Conservation (phyloP, 2,113 vertebrate species). For the Proteles cristata region DNA sequence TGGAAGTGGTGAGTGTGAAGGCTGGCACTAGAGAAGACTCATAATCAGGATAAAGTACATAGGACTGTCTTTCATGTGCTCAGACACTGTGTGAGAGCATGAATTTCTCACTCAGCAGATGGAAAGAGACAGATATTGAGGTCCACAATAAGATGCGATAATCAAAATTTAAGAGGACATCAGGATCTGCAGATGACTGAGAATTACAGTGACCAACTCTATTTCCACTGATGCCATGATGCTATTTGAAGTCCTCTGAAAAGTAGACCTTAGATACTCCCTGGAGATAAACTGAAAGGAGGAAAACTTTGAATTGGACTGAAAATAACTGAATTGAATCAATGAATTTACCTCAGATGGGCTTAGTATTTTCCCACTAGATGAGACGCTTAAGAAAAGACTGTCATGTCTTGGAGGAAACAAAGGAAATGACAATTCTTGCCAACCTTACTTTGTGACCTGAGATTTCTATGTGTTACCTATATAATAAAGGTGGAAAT, state of each 20-base stretch:
- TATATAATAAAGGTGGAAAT: not conserved
- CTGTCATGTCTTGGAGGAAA: not conserved
- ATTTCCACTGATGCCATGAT: not conserved
- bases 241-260: not conserved
- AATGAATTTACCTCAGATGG: not conserved
- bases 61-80: not conserved
- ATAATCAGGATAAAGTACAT: not conserved
- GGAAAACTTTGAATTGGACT: not conserved
- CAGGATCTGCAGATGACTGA: not conserved
- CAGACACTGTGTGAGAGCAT: not conserved
- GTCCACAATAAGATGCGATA: not conserved
- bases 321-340: not conserved
- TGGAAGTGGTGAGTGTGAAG: not conserved
- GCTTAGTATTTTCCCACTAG: not conserved
- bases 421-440: slow-evolving; percentile 41
- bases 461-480: slow-evolving; percentile 10
- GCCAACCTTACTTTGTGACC: slow-evolving; percentile 6
- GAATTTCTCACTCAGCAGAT: not conserved
- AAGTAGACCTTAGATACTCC: not conserved
- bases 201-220: not conserved
- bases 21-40: not conserved
- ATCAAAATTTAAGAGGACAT: not conserved
- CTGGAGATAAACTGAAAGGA: not conserved
- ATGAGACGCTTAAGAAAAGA: not conserved
- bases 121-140: not conserved